Evolutionary conservation across 2,797 vertebrate species (phyloP).

Genomic region (Kryptopterus vitreolus): DNA sequence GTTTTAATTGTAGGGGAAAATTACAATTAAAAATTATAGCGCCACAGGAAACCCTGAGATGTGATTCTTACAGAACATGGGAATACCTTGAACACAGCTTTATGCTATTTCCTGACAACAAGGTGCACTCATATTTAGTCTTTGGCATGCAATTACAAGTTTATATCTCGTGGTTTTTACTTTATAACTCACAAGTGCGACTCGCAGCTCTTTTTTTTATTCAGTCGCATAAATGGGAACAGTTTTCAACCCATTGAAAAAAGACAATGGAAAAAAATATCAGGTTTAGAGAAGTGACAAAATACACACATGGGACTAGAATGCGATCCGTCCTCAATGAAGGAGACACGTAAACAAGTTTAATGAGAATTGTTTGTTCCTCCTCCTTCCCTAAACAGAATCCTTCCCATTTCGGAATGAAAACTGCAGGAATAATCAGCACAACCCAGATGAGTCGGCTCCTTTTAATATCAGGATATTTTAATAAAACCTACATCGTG

Average conservation of each 20-base stretch:
- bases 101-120: too few species aligned
- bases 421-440: neutral
- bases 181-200: too few species aligned
- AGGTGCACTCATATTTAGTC: too few species aligned
- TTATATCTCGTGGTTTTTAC: too few species aligned
- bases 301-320: slow-evolving; percentile 58
- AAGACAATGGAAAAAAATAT: neutral
- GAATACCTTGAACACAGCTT: too few species aligned
- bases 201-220: too few species aligned
- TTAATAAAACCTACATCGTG: neutral
- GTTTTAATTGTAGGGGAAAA: too few species aligned
- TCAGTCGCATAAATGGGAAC: too few species aligned
- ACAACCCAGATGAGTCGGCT: neutral
- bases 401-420: neutral
- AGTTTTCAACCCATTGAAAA: slow-evolving; percentile 21
- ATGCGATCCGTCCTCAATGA: slow-evolving; percentile 31
- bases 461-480: neutral
- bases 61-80: too few species aligned
- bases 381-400: neutral
- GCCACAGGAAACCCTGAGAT: too few species aligned
- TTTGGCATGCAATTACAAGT: too few species aligned
- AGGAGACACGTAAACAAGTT: slow-evolving; percentile 40
- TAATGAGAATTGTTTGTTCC: neutral
- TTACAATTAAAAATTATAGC: too few species aligned
- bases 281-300: neutral